Conservation (phyloP, 1,140 invertebrate species). For the Leucophenga varia region DNA sequence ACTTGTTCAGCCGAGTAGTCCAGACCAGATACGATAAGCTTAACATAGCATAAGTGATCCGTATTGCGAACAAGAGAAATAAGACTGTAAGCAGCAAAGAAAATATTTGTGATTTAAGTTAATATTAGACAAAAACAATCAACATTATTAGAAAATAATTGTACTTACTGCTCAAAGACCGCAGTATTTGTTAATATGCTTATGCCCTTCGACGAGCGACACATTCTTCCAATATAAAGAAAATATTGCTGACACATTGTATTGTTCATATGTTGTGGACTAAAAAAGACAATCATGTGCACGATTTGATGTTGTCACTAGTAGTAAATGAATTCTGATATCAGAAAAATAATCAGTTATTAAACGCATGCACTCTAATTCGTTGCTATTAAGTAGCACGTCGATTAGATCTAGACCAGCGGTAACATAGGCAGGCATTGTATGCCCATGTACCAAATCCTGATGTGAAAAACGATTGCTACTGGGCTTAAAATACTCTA, state of each 20-base stretch:
- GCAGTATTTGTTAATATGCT: conserved; percentile 74
- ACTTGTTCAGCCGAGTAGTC: conserved; percentile 78
- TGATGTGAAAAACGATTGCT: conserved; percentile 82
- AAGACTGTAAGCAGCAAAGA: conserved; percentile 62
- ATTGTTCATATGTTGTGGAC: conserved; percentile 81
- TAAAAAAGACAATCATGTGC: conserved; percentile 87
- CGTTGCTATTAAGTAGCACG: conserved; percentile 66
- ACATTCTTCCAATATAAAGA: conserved; percentile 85
- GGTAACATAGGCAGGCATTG: conserved; percentile 65
- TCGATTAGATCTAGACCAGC: conserved; percentile 78
- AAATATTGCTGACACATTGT: conserved; percentile 94
- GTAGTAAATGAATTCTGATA: conserved; percentile 73
- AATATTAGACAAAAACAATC: conserved; percentile 3
- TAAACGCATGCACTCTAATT: conserved; percentile 65
- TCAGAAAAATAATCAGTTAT: conserved; percentile 80
- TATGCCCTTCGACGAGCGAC: conserved; percentile 71
- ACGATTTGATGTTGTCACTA: conserved; percentile 71
- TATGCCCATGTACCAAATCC: conserved; percentile 60
- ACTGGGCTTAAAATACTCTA: conserved; percentile 85
- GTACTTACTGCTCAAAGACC: conserved; percentile 71
- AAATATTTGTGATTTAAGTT: not conserved
- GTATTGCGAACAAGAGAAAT: conserved; percentile 78
- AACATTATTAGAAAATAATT: too few species aligned
- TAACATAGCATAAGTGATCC: conserved; percentile 88
- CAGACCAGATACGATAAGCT: conserved; percentile 85